phyloP scores from a whole-genome alignment of 2,888 invertebrate genomes.

The Rhagonycha fulva region DNA sequence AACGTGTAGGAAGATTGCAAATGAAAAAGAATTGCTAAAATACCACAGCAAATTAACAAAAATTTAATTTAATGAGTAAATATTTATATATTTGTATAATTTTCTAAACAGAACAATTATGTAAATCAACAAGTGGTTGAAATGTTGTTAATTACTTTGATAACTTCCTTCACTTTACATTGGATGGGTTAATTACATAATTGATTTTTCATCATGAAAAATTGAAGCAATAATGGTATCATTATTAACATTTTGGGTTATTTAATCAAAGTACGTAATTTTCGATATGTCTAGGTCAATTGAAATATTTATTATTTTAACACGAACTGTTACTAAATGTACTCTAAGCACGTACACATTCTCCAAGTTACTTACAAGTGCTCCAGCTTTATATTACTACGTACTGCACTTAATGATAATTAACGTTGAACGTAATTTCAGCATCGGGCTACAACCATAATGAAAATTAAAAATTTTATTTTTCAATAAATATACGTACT shows the following conservation, averaged over 20 bases:
- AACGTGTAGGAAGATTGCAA: not conserved
- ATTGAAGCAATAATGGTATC: not conserved
- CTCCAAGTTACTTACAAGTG: conserved; percentile 16
- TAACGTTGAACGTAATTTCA: conserved; percentile 6
- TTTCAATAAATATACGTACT: not conserved
- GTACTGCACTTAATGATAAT: conserved; percentile 14
- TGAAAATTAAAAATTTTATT: not conserved
- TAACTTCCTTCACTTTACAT: not conserved
- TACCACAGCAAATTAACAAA: not conserved
- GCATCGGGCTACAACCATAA: not conserved
- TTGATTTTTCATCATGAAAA: not conserved
- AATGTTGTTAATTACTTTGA: not conserved
- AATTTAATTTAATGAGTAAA: not conserved
- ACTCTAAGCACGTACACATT: conserved; percentile 15
- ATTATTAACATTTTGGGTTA: not conserved
- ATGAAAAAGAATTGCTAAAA: not conserved
- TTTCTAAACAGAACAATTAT: not conserved
- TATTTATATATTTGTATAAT: not conserved
- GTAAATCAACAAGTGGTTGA: not conserved
- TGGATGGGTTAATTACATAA: not conserved
- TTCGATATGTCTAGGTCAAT: not conserved
- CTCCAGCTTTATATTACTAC: conserved; percentile 13
- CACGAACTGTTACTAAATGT: conserved; percentile 2
- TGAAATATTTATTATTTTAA: conserved; percentile 10
- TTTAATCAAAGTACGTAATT: not conserved